A percentile compares a stretch with the other conserved stretches of the same genome.
These are phyloP conservation scores for Sebastes itinus DNA, from an alignment of 2,797 vertebrate species.

Conservation along the genomic window DNA sequence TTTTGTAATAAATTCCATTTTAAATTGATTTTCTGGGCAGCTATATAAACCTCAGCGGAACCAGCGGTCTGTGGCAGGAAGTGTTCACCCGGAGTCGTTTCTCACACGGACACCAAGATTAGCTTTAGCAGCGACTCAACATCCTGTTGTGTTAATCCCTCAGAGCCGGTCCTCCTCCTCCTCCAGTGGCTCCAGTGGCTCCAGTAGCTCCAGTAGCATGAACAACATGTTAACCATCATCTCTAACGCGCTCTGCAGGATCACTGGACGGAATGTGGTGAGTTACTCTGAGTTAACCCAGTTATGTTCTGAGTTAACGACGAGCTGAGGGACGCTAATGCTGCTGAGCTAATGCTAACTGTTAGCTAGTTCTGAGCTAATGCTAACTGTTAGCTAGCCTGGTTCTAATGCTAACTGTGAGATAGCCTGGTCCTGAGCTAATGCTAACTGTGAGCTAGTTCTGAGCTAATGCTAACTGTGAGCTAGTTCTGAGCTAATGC, in stretches of 20 bases:
- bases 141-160: conserved; percentile 22
- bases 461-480: no score
- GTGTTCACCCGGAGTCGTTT: background rate
- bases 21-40: accelerated
- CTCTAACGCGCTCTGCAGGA: conserved; percentile 73
- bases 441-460: no score
- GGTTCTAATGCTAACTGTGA: no score
- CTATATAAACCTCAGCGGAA: conserved; percentile 18
- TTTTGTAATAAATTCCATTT: background rate
- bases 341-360: no score
- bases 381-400: no score
- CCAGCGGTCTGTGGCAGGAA: accelerated
- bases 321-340: background rate
- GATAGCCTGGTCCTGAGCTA: no score
- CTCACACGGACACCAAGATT: conserved; percentile 5
- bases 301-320: conserved; percentile 7
- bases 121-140: background rate
- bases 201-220: conserved; percentile 48
- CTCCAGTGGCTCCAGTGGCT: no score
- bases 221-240: conserved; percentile 73
- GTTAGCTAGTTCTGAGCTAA: no score
- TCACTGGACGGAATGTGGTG: conserved; percentile 75
- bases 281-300: conserved; percentile 18
- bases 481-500: no score
- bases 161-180: no score